Evolutionary conservation across 2,888 invertebrate genomes (phyloP), one percentile per base, ranked within the genome.

Genomic region (Morpho achilles): DNA sequence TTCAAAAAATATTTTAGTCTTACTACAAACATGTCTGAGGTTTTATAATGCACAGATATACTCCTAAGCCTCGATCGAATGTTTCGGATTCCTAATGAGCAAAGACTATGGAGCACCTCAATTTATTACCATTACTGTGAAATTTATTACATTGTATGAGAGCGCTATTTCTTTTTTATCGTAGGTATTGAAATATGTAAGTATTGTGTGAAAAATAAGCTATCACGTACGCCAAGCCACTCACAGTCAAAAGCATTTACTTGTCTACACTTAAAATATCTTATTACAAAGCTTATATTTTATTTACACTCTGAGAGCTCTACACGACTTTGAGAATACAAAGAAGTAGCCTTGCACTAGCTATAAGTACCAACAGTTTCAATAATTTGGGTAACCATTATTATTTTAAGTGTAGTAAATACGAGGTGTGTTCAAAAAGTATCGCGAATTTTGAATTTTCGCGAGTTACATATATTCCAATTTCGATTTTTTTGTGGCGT

Each of bases 251-350:
- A 59, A 39, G 49, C 60, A 50, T 44, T 44, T 64, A 55, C 66
- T 68, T 66, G 56, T 60, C 52, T 50, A 64, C 61, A 68, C 68
- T 68, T 66, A 66, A 64, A 62, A 60, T 68, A 67, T 68, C 67
- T 51, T 47, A 63, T 68, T 65, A 55, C 68, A 66, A 50, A 47
- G 39, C 50, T 42, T 8, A 16, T 49, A 8, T n/a, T 9, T 50
- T 39, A 50, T 43, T 50, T 44, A 50, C 22, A 7, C 16, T 8
- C 32, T 3, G 3, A 32, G 32, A 32, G 5, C 32, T 32, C 3
- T 32, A 32, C 32, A 32, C 32, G 3, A 5, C 32, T 32, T 32
- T 32, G 3, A 5, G 32, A 32, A 32, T 3, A 5, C 5, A 32
- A 32, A 5, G 32, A 16, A 16, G 16, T 16, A 1, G 16, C 16